Evolutionary conservation across 1,140 invertebrate genomes (phyloP).

Genomic region (Notospermus geniculatus): DNA sequence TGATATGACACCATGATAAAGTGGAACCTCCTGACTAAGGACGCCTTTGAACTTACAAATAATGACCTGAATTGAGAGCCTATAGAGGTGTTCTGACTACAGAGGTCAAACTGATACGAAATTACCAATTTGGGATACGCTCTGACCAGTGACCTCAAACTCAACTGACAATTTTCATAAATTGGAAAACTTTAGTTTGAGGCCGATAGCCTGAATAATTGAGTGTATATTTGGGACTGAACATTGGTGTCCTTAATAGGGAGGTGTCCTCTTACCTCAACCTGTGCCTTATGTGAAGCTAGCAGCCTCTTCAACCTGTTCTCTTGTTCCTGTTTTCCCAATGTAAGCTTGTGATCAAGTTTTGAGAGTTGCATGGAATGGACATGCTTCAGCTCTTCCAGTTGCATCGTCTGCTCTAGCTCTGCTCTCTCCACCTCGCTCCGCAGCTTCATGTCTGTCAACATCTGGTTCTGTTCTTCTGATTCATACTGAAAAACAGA

Average conservation of each 20-base stretch:
- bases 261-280: too few relatives aligned
- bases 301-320: background rate
- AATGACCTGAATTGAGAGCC: too few relatives aligned
- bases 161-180: background rate
- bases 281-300: background rate
- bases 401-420: constrained; percentile 23
- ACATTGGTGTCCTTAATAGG: too few relatives aligned
- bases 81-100: too few relatives aligned
- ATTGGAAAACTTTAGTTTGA: background rate
- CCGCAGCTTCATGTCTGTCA: constrained; percentile 43
- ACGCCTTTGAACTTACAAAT: background rate
- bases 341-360: background rate
- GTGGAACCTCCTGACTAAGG: background rate
- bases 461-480: constrained; percentile 42
- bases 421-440: constrained; percentile 42
- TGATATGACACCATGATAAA: background rate
- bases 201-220: background rate
- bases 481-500: constrained; percentile 32
- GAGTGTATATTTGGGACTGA: too few relatives aligned
- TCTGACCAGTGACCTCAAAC: too few relatives aligned
- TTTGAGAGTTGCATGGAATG: background rate
- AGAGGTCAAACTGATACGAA: too few relatives aligned
- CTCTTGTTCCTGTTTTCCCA: background rate
- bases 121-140: too few relatives aligned
- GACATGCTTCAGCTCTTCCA: background rate